phyloP scores from a whole-genome alignment of 1,140 invertebrate species.

The Tetraneura akinire region DNA sequence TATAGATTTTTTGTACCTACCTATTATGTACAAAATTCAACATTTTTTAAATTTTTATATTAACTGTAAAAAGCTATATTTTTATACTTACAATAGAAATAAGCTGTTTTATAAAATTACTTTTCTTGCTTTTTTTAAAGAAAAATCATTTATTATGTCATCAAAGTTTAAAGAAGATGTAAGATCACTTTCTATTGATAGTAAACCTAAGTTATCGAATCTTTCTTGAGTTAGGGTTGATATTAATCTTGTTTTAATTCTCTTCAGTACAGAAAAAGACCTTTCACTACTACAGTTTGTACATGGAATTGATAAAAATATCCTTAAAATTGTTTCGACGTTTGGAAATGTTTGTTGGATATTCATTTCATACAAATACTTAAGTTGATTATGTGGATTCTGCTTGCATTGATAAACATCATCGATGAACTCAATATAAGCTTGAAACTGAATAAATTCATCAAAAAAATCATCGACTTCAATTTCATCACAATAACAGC shows the following conservation, averaged over 20 bases:
- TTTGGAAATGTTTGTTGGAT: background rate
- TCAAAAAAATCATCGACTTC: background rate
- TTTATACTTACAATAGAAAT: no score
- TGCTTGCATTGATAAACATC: background rate
- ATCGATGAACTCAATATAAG: background rate
- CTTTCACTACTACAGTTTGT: conserved; percentile 3
- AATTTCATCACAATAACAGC: background rate
- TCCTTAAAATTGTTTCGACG: background rate
- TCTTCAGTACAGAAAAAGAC: background rate
- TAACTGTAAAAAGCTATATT: no score
- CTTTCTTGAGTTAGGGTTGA: background rate
- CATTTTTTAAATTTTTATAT: no score
- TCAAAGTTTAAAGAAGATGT: background rate
- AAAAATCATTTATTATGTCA: background rate
- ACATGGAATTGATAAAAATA: background rate
- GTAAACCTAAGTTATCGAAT: background rate
- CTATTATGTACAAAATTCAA: no score
- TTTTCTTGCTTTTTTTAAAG: no score
- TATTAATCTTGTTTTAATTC: background rate
- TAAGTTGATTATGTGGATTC: no score
- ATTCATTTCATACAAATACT: conserved; percentile 4
- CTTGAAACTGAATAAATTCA: background rate
- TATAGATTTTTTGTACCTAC: no score
- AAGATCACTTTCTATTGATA: background rate
- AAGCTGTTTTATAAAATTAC: no score